phyloP scores from a whole-genome alignment of 2,888 invertebrate species.

The Hartigia nigra region DNA sequence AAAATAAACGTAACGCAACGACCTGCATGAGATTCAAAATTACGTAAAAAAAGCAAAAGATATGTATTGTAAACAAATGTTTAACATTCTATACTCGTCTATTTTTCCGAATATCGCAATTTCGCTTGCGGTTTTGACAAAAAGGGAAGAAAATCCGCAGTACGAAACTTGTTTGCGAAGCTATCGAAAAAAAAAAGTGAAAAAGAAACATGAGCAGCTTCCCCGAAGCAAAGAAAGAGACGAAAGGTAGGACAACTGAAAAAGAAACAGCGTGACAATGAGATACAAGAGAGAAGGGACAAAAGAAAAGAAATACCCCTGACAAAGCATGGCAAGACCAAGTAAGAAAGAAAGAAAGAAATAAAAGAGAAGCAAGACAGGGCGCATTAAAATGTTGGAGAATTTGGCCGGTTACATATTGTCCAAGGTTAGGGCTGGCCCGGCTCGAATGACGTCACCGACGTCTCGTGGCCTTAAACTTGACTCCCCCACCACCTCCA shows the following conservation, averaged over 20 bases:
- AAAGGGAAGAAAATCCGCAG: too few relatives aligned
- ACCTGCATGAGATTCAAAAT: background rate
- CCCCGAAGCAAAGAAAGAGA: too few relatives aligned
- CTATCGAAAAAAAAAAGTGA: background rate
- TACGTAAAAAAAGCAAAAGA: background rate
- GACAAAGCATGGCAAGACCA: background rate
- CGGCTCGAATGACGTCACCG: slow-evolving; percentile 53
- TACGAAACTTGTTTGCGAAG: background rate
- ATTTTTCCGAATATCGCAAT: background rate
- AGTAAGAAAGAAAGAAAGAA: background rate
- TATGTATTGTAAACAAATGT: background rate
- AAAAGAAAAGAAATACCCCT: background rate
- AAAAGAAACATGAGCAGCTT: background rate
- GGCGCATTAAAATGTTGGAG: slow-evolving; percentile 21
- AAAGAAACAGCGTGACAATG: background rate
- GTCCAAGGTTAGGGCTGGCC: slow-evolving; percentile 56
- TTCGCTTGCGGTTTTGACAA: too few relatives aligned
- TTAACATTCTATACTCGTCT: background rate
- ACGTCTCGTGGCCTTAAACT: slow-evolving; percentile 61
- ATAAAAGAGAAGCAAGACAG: background rate
- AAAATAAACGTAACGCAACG: background rate
- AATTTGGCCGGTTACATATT: slow-evolving; percentile 46
- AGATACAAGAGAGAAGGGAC: background rate
- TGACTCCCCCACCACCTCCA: slow-evolving; percentile 40
- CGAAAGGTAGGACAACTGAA: background rate